Evolutionary conservation across 2,113 vertebrate genomes (phyloP).

Genomic region (Limanda limanda): DNA sequence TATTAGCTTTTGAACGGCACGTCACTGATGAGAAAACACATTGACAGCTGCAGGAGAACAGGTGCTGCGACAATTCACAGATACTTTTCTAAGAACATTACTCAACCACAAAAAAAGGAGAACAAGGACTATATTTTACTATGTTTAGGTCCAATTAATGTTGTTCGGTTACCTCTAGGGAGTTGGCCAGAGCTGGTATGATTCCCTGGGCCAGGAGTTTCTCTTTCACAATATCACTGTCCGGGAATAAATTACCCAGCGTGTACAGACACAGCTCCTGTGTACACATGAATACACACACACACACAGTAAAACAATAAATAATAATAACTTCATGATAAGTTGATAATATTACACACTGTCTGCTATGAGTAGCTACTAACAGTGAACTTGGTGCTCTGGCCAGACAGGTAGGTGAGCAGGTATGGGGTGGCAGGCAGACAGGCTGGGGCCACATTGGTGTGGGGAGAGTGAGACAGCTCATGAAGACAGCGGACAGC

Average conservation of each 20-base stretch:
- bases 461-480: conserved; percentile 90
- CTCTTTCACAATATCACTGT: conserved; percentile 86
- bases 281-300: conserved; percentile 22
- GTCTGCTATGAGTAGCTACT: conserved; percentile 46
- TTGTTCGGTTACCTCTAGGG: conserved; percentile 86
- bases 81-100: no score
- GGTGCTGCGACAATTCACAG: no score
- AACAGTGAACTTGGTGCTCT: conserved; percentile 91
- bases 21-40: no score
- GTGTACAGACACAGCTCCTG: conserved; percentile 97
- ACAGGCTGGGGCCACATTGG: conserved; percentile 84
- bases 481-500: conserved; percentile 89
- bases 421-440: conserved; percentile 93
- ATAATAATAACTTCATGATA: no score
- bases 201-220: conserved; percentile 93
- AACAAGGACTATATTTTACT: not conserved
- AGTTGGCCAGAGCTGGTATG: conserved; percentile 86
- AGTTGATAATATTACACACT: not conserved
- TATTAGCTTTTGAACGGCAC: no score
- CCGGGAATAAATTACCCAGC: conserved; percentile 92
- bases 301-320: not conserved
- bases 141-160: not conserved
- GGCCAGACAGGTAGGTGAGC: conserved; percentile 92
- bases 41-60: no score
- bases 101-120: no score